A percentile compares a stretch with the other conserved stretches of the same genome.
Evolutionary conservation across 2,797 vertebrate species (phyloP).

Genomic region (Pantherophis vulpinus): DNA sequence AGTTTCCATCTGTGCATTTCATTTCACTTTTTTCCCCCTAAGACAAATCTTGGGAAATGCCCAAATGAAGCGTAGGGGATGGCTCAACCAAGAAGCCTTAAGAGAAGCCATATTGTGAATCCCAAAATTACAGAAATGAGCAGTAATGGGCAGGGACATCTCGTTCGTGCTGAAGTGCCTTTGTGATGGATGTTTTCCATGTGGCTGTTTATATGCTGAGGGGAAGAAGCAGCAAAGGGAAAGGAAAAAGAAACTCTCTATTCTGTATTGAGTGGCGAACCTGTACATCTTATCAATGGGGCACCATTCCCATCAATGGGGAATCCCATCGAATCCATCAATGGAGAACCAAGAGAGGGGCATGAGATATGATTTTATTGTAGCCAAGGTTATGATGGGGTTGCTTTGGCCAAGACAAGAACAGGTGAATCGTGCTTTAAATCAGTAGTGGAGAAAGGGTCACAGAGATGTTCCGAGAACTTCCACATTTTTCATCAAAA

Average conservation of each 20-base stretch:
- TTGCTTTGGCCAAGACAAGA: neutral
- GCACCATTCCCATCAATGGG: neutral
- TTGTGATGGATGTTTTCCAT: neutral
- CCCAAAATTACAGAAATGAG: neutral
- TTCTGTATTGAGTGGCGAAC: neutral
- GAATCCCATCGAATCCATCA: neutral
- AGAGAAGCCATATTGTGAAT: neutral
- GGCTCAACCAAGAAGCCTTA: neutral
- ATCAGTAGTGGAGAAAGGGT: neutral
- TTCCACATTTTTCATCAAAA: neutral
- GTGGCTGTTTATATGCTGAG: neutral
- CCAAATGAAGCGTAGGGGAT: neutral
- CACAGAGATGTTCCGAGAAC: neutral
- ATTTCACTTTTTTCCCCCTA: neutral
- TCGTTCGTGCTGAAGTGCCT: neutral
- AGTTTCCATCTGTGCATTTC: neutral
- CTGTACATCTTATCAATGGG: neutral
- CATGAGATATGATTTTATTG: neutral
- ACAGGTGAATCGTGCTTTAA: neutral
- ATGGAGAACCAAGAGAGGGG: neutral
- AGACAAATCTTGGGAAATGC: neutral
- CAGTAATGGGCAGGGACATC: neutral
- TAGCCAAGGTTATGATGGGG: neutral
- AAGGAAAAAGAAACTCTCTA: neutral
- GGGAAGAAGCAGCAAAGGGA: neutral